Conservation (phyloP, 37 sponge, comb jelly and placozoan species). For the Oopsacas minuta region DNA sequence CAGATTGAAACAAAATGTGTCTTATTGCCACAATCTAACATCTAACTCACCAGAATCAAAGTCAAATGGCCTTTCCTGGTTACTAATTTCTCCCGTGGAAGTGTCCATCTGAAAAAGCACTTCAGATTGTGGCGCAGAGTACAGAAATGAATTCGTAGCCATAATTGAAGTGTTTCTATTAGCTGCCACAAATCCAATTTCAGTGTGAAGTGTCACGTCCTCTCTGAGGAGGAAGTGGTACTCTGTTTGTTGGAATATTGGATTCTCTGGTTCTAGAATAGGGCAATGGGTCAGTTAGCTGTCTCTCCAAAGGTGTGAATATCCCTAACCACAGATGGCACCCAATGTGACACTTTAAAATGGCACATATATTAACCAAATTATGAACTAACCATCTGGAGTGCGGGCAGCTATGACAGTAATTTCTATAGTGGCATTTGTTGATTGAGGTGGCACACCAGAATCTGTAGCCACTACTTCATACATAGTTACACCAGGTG, state of each 20-base stretch:
- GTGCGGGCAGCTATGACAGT: background rate
- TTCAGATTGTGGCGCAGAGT: background rate
- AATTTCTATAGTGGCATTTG: background rate
- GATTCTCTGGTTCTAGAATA: background rate
- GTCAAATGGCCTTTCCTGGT: background rate
- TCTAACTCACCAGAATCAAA: background rate
- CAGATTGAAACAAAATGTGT: too few species aligned
- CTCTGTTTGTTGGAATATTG: background rate
- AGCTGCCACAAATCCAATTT: background rate
- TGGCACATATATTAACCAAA: too few species aligned
- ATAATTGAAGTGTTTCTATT: background rate
- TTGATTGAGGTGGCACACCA: background rate
- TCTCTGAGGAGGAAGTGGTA: background rate
- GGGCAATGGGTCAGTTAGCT: too few species aligned
- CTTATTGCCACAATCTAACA: background rate
- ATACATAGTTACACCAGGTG: background rate
- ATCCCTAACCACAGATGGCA: too few species aligned
- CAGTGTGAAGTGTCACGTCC: background rate
- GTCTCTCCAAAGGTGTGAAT: too few species aligned
- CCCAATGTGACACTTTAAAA: too few species aligned
- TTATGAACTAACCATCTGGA: background rate
- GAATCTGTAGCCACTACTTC: background rate
- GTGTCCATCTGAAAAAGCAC: background rate
- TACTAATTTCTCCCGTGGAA: background rate
- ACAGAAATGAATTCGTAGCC: background rate